Conservation (phyloP, 2,113 vertebrate species). For the Athene cunicularia region DNA sequence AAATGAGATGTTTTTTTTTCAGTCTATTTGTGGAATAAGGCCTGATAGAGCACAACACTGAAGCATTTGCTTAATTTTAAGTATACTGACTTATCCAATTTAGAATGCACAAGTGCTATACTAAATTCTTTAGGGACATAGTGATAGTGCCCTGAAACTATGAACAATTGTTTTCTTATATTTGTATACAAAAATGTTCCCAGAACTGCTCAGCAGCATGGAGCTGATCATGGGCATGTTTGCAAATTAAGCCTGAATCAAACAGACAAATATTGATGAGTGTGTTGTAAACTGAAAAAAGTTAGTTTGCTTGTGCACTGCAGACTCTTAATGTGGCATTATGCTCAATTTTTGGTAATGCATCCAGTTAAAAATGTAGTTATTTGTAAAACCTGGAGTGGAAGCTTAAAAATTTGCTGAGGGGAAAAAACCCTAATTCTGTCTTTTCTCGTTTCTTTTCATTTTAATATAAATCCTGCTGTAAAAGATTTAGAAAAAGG, state of each 20-base stretch:
- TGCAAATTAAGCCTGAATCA: neutral
- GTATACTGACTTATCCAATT: neutral
- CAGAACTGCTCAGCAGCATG: neutral
- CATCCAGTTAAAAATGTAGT: neutral
- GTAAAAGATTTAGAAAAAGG: neutral
- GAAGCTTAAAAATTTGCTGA: neutral
- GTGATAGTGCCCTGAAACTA: neutral
- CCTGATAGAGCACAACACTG: neutral
- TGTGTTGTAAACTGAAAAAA: neutral
- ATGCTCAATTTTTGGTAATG: neutral
- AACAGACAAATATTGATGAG: neutral
- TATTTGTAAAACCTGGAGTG: neutral
- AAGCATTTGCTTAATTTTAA: conserved; percentile 15
- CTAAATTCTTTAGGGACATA: neutral
- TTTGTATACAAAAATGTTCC: neutral
- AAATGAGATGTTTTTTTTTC: neutral
- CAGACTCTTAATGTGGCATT: neutral
- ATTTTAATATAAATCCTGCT: neutral
- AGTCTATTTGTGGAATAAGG: neutral
- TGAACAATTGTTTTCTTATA: neutral
- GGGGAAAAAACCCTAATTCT: neutral
- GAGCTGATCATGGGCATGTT: neutral
- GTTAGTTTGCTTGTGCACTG: neutral
- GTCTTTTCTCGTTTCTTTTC: neutral
- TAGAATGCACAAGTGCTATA: neutral